These are phyloP conservation scores for Chymomyza costata DNA, from an alignment of 1,140 invertebrate genomes.

Conservation along the genomic window DNA sequence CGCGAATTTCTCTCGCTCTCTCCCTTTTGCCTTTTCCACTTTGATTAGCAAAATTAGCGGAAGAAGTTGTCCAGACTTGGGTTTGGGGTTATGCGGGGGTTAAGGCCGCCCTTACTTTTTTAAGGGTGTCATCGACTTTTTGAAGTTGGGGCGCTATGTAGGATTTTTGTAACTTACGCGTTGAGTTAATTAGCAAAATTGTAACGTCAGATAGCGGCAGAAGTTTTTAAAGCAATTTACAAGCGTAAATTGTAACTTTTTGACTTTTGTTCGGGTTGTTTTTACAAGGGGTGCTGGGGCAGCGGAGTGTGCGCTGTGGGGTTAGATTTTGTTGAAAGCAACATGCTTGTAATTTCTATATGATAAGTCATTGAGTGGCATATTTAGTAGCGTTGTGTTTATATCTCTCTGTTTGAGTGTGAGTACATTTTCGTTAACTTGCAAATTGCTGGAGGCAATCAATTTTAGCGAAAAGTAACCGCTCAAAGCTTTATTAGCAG, in stretches of 20 bases:
- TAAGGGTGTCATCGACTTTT: no score
- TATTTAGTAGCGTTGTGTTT: no score
- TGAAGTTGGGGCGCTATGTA: no score
- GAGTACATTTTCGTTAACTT: slow-evolving; percentile 1
- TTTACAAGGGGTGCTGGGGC: no score
- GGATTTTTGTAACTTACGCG: slow-evolving; percentile 39
- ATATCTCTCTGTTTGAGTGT: slow-evolving; percentile 7
- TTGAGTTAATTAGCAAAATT: slow-evolving; percentile 70
- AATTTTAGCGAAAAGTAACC: slow-evolving; percentile 45
- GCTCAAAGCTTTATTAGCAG: no score
- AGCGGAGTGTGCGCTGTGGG: slow-evolving; percentile 2
- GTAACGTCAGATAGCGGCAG: slow-evolving; percentile 56
- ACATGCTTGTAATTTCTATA: slow-evolving; percentile 56
- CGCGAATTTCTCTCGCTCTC: slow-evolving; percentile 26
- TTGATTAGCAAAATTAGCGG: slow-evolving; percentile 70
- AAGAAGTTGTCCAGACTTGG: no score
- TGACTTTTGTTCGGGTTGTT: slow-evolving; percentile 41
- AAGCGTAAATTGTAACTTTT: slow-evolving; percentile 70
- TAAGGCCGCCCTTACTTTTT: no score
- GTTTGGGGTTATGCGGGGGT: no score
- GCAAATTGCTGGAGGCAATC: slow-evolving; percentile 25
- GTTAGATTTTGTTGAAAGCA: slow-evolving; percentile 28
- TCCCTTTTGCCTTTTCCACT: slow-evolving; percentile 20
- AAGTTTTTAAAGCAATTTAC: slow-evolving; percentile 73
- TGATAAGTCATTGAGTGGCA: slow-evolving; percentile 66